A percentile compares a stretch with the other conserved stretches of the same genome.
Evolutionary conservation across 2,797 vertebrate genomes (phyloP).

Genomic region (Malurus leucopterus): DNA sequence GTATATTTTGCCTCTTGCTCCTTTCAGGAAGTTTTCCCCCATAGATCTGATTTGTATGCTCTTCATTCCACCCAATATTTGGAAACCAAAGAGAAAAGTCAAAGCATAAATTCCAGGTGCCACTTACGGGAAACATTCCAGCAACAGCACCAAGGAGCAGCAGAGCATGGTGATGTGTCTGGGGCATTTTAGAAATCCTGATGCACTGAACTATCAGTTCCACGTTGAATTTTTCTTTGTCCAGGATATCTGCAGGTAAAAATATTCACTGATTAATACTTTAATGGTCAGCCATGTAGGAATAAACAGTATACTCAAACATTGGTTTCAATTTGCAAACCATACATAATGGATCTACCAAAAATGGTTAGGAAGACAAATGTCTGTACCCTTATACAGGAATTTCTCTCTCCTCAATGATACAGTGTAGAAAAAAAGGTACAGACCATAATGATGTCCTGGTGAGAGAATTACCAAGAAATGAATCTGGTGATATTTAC

Average conservation of each 20-base stretch:
- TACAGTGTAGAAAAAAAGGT: background rate
- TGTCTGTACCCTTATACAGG: background rate
- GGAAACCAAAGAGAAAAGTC: background rate
- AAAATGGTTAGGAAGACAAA: background rate
- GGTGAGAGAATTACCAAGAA: background rate
- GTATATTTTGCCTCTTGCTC: background rate
- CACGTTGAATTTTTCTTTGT: conserved; percentile 93
- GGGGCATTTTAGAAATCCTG: conserved; percentile 85
- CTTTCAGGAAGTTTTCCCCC: background rate
- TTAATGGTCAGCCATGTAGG: background rate
- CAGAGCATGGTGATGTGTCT: conserved; percentile 94
- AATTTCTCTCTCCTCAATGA: background rate
- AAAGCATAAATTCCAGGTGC: fast-evolving
- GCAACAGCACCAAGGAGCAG: conserved; percentile 87
- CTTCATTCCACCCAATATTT: background rate
- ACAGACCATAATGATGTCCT: background rate
- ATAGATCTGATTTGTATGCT: background rate
- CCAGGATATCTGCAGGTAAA: conserved; percentile 76
- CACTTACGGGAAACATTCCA: conserved; percentile 89
- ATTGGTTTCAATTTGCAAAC: background rate
- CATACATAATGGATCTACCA: background rate
- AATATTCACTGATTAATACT: background rate
- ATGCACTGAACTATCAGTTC: conserved; percentile 94
- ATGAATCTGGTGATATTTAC: conserved; percentile 51
- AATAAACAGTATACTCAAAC: background rate